phyloP scores from a whole-genome alignment of 2,888 invertebrate species.

The Eutolmus rufibarbis region DNA sequence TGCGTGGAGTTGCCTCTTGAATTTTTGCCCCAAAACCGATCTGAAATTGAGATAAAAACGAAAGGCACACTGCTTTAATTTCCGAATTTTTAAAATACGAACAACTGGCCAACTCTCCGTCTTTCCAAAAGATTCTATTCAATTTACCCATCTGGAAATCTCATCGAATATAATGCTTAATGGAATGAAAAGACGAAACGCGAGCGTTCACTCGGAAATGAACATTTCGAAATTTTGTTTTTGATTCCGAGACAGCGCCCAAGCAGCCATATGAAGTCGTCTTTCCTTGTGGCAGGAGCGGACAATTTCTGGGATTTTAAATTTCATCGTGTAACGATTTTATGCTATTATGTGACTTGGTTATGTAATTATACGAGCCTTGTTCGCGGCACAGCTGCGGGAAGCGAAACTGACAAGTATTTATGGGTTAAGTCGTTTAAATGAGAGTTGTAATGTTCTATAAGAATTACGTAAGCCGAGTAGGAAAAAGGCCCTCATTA shows the following conservation, averaged over 20 bases:
- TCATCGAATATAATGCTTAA: conserved; percentile 11
- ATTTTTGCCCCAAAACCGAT: not conserved
- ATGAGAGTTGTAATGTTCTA: not conserved
- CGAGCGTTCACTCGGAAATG: conserved; percentile 17
- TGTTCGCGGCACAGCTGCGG: not conserved
- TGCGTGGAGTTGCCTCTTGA: not conserved
- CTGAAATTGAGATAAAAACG: not conserved
- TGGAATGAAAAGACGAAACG: not conserved
- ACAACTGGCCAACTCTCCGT: not conserved
- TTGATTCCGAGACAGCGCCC: not conserved
- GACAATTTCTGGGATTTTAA: not conserved
- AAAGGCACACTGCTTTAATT: not conserved
- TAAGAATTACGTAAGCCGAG: not conserved
- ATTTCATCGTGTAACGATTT: not conserved
- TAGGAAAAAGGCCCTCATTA: not conserved
- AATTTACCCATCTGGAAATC: conserved; percentile 13
- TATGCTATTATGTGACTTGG: not conserved
- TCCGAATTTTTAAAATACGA: not conserved
- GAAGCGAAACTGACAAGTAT: not conserved
- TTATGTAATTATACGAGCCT: not conserved
- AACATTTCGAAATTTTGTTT: not conserved
- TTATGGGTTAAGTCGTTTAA: not conserved
- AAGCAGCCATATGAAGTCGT: not conserved
- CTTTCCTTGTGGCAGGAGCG: not conserved
- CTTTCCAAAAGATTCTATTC: not conserved